Conservation (phyloP, 1,140 invertebrate species). For the Melanaphis sacchari region DNA sequence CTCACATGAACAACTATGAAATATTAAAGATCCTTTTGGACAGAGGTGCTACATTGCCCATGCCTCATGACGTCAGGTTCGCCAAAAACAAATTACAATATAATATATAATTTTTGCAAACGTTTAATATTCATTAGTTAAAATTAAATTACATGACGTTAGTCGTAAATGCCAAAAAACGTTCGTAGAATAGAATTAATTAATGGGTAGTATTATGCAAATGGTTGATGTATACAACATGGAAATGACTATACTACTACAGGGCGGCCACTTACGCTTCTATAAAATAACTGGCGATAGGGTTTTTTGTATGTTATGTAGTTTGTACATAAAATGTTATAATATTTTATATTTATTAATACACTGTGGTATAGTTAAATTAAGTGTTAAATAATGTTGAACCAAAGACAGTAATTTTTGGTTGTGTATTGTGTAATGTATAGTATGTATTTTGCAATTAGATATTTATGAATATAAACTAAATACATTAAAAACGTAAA, state of each 20-base stretch:
- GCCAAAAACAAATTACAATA: not conserved
- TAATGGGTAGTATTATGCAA: slow-evolving; percentile 12
- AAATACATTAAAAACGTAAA: not conserved
- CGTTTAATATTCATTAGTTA: not conserved
- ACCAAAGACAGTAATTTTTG: not conserved
- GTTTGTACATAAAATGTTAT: not conserved
- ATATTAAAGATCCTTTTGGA: slow-evolving; percentile 89
- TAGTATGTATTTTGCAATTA: not conserved
- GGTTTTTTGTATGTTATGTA: not conserved
- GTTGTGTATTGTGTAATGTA: not conserved
- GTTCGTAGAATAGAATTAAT: not conserved
- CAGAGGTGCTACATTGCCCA: slow-evolving; percentile 83
- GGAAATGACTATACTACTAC: not conserved
- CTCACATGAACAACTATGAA: slow-evolving; percentile 92
- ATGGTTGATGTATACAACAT: not conserved
- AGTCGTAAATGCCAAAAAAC: not conserved
- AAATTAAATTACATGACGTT: not conserved
- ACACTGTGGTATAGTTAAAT: not conserved
- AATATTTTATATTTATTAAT: not conserved
- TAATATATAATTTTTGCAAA: not conserved
- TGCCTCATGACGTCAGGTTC: slow-evolving; percentile 87
- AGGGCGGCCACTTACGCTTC: not conserved
- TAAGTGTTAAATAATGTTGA: slow-evolving; percentile 1
- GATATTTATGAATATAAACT: not conserved
- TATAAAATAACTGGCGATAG: not conserved